Base-by-base conservation (phyloP, 2,113 vertebrate genomes). In the Fukomys damarensis region DNA sequence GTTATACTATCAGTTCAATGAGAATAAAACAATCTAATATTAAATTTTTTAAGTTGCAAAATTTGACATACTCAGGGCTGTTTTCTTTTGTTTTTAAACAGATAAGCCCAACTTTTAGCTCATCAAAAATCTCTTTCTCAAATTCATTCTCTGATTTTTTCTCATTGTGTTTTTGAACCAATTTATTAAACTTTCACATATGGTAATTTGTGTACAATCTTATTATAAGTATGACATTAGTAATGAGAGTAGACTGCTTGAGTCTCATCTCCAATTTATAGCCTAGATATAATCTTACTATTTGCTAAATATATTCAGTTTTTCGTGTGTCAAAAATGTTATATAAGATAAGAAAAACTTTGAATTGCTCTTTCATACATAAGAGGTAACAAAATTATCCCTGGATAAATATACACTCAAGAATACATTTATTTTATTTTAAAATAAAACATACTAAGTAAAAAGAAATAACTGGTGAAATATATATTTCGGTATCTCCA, bases 11-110 rank as follows among this genome's bases (percentile, higher is more conserved):
- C 88, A 5, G 3, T 91, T 77, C 93, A 76, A 89, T 93, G 79
- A 95, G 95, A 97, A 92, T 90, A 89, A 94, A 97, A 61, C 81
- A 87, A 49, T 49, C 46, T 49, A 72, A 52, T 77, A 66, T 54
- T 95, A 86, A 76, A 93, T 87, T 96, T 68, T 85, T 49, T 6
- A 49, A 94, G 28, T 56, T 11, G 28, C 24, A 89, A 95, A 76
- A 70, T 43, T 7, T 80, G 24, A 38, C 30, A 59, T 59, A 46
- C 86, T 94, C 70, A 49, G 49, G 3, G 8, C 43, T 41, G 70
- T 20, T 82, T 4, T 80, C 10, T 26, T 80, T 90, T 87, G 4
- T 52, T 82, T 83, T 58, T 72, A 79, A 95, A 72, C 26, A 61
- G 28, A 38, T 63, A 17, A 77, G 61, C 24, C 32, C 35, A 10